A percentile compares a stretch with the other conserved stretches of the same genome.
These are phyloP conservation scores for Aricia agestis DNA, from an alignment of 1,140 invertebrate species.

Conservation along the genomic window DNA sequence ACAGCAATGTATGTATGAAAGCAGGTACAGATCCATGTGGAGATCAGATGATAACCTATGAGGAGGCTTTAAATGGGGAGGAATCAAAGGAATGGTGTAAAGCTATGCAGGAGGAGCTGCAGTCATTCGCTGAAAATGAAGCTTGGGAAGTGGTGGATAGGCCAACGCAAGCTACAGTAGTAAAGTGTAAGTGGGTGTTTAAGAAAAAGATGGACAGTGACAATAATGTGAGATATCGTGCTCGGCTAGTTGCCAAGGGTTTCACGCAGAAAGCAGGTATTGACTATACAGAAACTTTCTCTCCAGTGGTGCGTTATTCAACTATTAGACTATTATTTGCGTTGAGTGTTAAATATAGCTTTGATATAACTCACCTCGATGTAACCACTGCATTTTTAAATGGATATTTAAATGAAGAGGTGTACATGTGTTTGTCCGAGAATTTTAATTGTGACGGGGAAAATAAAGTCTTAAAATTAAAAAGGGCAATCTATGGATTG, in stretches of 20 bases:
- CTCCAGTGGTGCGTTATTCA: constrained; percentile 6
- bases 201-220: constrained; percentile 10
- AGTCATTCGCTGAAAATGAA: too few relatives aligned
- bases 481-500: too few relatives aligned
- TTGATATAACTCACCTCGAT: constrained; percentile 7
- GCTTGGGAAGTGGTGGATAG: too few relatives aligned
- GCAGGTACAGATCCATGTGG: too few relatives aligned
- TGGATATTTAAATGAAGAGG: neutral
- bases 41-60: too few relatives aligned
- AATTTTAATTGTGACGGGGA: too few relatives aligned
- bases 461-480: too few relatives aligned
- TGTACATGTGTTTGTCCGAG: too few relatives aligned
- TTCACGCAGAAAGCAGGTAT: constrained; percentile 12
- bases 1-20: too few relatives aligned
- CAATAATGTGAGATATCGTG: constrained; percentile 1
- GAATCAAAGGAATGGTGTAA: too few relatives aligned
- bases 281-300: constrained; percentile 18
- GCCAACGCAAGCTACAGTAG: neutral
- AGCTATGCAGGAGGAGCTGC: too few relatives aligned
- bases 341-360: neutral
- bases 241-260: constrained; percentile 12
- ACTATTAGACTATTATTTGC: constrained; percentile 17
- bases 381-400: constrained; percentile 14
- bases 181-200: constrained; percentile 15
- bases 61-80: too few relatives aligned